phyloP scores from a whole-genome alignment of 2,113 vertebrate species.

The Australoheros scitulus region DNA sequence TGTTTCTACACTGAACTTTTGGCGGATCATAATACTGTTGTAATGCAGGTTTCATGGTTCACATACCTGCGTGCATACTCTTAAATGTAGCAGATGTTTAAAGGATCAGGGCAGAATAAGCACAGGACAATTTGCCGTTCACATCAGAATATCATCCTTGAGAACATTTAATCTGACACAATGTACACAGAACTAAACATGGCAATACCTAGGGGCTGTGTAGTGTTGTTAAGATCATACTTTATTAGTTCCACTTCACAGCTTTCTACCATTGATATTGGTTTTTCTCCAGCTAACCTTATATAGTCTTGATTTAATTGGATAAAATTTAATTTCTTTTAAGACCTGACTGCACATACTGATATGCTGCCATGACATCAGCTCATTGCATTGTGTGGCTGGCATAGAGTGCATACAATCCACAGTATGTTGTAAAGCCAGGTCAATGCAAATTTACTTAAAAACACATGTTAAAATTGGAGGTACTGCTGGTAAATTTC shows the following conservation, averaged over 20 bases:
- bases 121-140: neutral
- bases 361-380: neutral
- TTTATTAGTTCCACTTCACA: slow-evolving; percentile 7
- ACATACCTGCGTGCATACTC: neutral
- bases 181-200: slow-evolving; percentile 7
- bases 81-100: neutral
- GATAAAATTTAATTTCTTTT: neutral
- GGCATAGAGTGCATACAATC: too few species aligned
- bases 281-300: neutral
- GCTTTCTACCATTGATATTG: neutral
- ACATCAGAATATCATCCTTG: neutral
- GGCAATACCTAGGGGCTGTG: neutral
- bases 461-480: neutral
- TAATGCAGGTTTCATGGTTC: slow-evolving; percentile 5
- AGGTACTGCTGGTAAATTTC: neutral
- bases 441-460: neutral
- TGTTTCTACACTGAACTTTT: slow-evolving; percentile 20
- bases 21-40: slow-evolving; percentile 5
- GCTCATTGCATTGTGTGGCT: too few species aligned
- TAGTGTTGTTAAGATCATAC: neutral
- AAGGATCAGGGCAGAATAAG: neutral
- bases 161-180: neutral
- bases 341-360: too few species aligned
- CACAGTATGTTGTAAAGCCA: neutral
- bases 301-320: slow-evolving; percentile 5